A percentile compares a stretch with the other conserved stretches of the same genome.
Conservation (phyloP, 1,140 invertebrate species). For the Notospermus geniculatus region DNA sequence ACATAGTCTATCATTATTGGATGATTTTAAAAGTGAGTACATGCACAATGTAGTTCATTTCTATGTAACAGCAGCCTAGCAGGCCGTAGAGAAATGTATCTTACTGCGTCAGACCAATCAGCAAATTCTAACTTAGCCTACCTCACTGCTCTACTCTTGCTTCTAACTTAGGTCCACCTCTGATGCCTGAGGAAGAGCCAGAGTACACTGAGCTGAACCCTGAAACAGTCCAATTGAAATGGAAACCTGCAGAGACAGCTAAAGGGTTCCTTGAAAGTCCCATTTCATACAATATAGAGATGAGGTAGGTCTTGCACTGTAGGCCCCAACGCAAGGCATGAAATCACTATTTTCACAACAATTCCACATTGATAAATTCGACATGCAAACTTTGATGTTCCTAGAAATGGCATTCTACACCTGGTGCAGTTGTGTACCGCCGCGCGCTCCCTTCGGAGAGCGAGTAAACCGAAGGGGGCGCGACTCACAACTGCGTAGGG, state of each 20-base stretch:
- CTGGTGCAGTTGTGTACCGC: neutral
- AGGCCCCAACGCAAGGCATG: too few relatives aligned
- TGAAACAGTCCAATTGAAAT: neutral
- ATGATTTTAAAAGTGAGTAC: too few relatives aligned
- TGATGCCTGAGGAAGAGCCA: neutral
- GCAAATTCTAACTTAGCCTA: too few relatives aligned
- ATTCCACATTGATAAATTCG: neutral
- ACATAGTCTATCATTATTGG: too few relatives aligned
- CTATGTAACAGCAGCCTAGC: too few relatives aligned
- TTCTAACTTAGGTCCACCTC: conserved; percentile 16
- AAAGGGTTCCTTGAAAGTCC: neutral
- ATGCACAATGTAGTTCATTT: too few relatives aligned
- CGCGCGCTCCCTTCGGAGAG: neutral
- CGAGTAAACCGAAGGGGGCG: too few relatives aligned
- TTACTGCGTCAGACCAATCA: too few relatives aligned
- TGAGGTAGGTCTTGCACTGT: neutral
- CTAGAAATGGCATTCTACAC: neutral
- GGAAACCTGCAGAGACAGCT: neutral
- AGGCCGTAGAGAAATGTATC: too few relatives aligned
- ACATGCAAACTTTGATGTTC: neutral
- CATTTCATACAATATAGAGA: conserved; percentile 4
- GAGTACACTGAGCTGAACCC: neutral
- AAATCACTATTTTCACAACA: neutral
- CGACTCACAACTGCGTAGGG: too few relatives aligned
- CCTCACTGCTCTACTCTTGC: too few relatives aligned